A percentile compares a stretch with the other conserved stretches of the same genome.
Evolutionary conservation across 2,797 vertebrate species (phyloP).

Genomic region (Alcedo quadribrachys): DNA sequence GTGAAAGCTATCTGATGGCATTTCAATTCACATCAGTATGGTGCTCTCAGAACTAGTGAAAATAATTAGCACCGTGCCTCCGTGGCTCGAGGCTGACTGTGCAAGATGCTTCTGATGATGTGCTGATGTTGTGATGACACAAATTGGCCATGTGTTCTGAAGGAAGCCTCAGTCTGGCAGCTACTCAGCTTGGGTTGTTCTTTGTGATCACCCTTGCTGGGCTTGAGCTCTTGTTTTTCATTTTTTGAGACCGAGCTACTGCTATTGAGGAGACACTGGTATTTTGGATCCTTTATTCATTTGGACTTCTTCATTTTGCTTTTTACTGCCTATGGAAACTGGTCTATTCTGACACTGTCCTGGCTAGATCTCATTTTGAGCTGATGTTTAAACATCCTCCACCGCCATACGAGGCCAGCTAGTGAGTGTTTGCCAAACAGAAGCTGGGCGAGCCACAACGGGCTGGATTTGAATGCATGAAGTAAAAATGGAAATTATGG

Average conservation of each 20-base stretch:
- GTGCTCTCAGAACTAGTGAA: neutral
- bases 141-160: neutral
- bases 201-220: neutral
- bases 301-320: neutral
- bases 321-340: neutral
- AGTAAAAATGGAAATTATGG: slow-evolving; percentile 26
- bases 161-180: neutral
- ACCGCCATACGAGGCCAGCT: neutral
- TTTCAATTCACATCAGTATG: neutral
- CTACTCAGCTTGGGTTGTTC: neutral
- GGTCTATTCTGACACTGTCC: neutral
- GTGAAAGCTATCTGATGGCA: neutral
- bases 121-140: neutral
- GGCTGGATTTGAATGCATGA: neutral
- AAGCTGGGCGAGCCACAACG: neutral
- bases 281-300: neutral
- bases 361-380: neutral
- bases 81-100: neutral
- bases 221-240: neutral
- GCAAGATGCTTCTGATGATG: neutral
- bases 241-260: neutral
- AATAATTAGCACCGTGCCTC: neutral
- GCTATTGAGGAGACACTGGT: neutral
- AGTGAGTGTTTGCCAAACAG: neutral
- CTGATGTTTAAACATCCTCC: neutral